These are phyloP conservation scores for Emydura subglobosa DNA, from an alignment of 2,113 vertebrate genomes.

Conservation along the genomic window DNA sequence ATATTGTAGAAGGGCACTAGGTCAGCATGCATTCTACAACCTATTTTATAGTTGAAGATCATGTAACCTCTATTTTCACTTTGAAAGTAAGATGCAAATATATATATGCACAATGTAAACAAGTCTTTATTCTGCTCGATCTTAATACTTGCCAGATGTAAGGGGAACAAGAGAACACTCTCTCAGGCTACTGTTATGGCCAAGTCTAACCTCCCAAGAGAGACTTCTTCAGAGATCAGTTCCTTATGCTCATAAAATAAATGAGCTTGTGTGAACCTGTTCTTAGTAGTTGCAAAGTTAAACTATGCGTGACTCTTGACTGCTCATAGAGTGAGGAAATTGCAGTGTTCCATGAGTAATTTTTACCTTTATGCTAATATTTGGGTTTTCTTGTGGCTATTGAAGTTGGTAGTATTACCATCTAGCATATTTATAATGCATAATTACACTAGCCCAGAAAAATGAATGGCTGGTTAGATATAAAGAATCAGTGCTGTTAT, in stretches of 20 bases:
- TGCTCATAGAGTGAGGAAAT: not conserved
- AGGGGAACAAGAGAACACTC: conserved; percentile 16
- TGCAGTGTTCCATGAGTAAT: not conserved
- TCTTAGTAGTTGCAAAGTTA: not conserved
- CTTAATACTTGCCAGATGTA: conserved; percentile 57
- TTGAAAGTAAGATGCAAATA: not conserved
- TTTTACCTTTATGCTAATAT: not conserved
- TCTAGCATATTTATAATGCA: not conserved
- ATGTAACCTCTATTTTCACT: not conserved
- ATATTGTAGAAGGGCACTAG: not conserved
- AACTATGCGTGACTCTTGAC: not conserved
- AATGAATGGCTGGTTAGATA: not conserved
- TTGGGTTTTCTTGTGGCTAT: not conserved
- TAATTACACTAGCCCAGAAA: not conserved
- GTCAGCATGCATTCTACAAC: rapidly evolving
- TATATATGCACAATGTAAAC: not conserved
- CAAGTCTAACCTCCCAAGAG: conserved; percentile 16
- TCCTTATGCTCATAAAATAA: conserved; percentile 21
- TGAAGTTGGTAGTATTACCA: not conserved
- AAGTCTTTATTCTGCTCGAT: conserved; percentile 45
- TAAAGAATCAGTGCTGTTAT: not conserved
- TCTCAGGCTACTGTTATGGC: not conserved
- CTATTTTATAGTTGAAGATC: not conserved
- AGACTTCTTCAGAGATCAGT: conserved; percentile 17
- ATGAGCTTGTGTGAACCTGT: not conserved